These are phyloP conservation scores for Cairina moschata DNA, from an alignment of 2,113 vertebrate genomes.

Conservation along the genomic window DNA sequence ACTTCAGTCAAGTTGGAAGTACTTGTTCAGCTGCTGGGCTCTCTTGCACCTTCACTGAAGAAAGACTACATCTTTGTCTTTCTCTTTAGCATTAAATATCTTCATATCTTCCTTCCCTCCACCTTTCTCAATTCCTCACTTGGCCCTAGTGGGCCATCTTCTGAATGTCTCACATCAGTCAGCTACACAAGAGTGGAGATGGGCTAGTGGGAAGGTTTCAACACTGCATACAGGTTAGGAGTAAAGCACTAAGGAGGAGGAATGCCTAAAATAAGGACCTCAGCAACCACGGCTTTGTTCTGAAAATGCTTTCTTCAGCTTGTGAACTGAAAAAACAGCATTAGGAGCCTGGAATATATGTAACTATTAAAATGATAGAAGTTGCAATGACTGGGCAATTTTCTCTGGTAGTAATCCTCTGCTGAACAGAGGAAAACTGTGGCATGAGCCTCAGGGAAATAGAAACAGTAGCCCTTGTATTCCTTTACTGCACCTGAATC, in stretches of 20 bases:
- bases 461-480: not conserved
- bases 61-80: not conserved
- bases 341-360: not conserved
- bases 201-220: not conserved
- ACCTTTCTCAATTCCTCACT: not conserved
- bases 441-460: not conserved
- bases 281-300: not conserved
- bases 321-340: not conserved
- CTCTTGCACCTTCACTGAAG: not conserved
- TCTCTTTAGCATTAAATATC: not conserved
- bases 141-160: not conserved
- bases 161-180: not conserved
- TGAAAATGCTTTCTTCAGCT: not conserved
- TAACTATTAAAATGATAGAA: not conserved
- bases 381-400: not conserved
- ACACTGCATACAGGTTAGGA: not conserved
- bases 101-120: rapidly evolving
- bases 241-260: not conserved
- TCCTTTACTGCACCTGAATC: not conserved
- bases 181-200: not conserved
- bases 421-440: not conserved
- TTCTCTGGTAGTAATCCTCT: not conserved
- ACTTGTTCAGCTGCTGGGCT: not conserved
- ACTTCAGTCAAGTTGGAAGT: not conserved
- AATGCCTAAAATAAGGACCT: not conserved